phyloP scores from a whole-genome alignment of 2,797 vertebrate genomes.

The Halcyon chelicuti region DNA sequence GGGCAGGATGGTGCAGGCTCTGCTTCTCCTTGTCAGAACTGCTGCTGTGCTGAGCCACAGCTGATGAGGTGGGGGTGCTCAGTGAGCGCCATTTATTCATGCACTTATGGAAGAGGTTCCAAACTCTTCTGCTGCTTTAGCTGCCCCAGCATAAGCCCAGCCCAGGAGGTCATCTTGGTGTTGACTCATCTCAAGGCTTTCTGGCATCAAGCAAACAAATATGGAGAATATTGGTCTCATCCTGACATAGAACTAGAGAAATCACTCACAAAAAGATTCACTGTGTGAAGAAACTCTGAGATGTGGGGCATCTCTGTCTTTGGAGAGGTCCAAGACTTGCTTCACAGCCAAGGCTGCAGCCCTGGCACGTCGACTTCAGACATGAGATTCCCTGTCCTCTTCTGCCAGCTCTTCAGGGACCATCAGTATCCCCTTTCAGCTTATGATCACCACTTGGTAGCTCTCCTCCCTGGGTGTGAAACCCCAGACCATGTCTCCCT shows the following conservation, averaged over 20 bases:
- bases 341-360: not conserved
- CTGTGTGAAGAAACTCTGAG: not conserved
- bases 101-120: not conserved
- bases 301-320: not conserved
- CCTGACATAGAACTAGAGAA: not conserved
- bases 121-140: not conserved
- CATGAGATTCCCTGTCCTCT: not conserved
- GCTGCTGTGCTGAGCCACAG: not conserved
- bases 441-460: fast-evolving
- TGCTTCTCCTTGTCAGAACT: not conserved
- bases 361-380: not conserved
- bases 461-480: not conserved
- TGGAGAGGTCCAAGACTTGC: not conserved
- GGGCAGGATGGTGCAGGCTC: not conserved
- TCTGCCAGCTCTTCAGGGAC: not conserved
- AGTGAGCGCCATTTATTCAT: not conserved
- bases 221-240: not conserved
- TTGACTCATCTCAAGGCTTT: not conserved
- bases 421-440: not conserved
- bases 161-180: not conserved
- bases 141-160: not conserved
- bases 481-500: not conserved
- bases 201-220: not conserved
- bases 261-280: not conserved
- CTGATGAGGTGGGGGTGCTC: not conserved